phyloP scores from a whole-genome alignment of 2,113 vertebrate species.

The Phycodurus eques region DNA sequence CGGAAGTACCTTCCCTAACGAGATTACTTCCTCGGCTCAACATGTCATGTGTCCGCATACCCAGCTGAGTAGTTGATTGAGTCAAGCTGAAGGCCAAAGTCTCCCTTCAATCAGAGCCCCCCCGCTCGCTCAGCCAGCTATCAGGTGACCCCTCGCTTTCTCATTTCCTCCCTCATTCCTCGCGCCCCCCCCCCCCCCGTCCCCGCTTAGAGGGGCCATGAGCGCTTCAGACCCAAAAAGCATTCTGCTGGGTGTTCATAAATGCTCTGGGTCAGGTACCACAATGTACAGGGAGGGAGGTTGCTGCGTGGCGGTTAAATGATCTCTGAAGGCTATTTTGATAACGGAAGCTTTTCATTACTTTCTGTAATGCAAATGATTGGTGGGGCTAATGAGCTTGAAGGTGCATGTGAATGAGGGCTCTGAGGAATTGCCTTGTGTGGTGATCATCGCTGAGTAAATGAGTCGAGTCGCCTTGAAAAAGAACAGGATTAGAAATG shows the following conservation, averaged over 20 bases:
- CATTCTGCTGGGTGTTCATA: constrained; percentile 57
- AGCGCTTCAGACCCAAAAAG: constrained; percentile 37
- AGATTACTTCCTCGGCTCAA: constrained; percentile 48
- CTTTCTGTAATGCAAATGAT: constrained; percentile 60
- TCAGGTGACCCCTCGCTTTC: constrained; percentile 55
- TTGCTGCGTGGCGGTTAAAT: constrained; percentile 56
- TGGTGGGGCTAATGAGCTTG: constrained; percentile 63
- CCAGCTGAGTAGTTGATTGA: constrained; percentile 67
- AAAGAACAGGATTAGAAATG: constrained; percentile 41
- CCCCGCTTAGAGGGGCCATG: constrained; percentile 56
- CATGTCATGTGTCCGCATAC: constrained; percentile 56
- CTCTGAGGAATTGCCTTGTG: constrained; percentile 37
- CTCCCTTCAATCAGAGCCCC: constrained; percentile 47
- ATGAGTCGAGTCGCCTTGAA: constrained; percentile 47
- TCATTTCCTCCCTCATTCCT: constrained; percentile 13
- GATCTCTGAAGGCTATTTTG: constrained; percentile 69
- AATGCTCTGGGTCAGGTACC: constrained; percentile 31
- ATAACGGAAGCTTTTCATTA: constrained; percentile 72
- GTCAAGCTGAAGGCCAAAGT: constrained; percentile 66
- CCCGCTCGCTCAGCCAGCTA: constrained; percentile 57
- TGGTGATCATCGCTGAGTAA: constrained; percentile 51
- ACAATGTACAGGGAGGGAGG: constrained; percentile 17
- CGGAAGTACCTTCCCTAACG: constrained; percentile 47
- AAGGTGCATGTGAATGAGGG: constrained; percentile 43
- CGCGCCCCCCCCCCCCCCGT: constrained; percentile 13